These are phyloP conservation scores for Nudaria mundana DNA, from an alignment of 2,888 invertebrate species.

Conservation along the genomic window DNA sequence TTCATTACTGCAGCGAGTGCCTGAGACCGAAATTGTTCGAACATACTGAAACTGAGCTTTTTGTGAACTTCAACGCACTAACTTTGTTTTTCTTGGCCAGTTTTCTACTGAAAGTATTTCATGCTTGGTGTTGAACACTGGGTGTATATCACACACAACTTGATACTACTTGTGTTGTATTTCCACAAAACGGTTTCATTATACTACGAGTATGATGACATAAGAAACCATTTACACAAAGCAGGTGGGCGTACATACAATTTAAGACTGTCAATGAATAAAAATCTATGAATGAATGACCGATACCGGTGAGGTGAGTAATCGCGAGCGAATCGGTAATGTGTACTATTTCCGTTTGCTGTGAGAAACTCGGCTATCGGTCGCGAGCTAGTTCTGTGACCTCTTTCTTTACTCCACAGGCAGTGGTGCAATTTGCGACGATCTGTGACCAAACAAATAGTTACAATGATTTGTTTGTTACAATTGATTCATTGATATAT, in stretches of 20 bases:
- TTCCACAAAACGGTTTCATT: too few relatives aligned
- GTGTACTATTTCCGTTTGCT: conserved; percentile 59
- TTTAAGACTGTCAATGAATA: conserved; percentile 19
- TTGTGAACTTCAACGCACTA: too few relatives aligned
- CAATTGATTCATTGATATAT: neutral
- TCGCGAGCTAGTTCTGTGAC: conserved; percentile 60
- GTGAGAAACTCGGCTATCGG: conserved; percentile 45
- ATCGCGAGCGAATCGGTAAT: conserved; percentile 51
- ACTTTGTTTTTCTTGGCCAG: too few relatives aligned
- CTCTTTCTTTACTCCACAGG: conserved; percentile 30
- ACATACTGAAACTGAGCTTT: too few relatives aligned
- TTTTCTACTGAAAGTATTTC: too few relatives aligned
- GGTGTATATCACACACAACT: too few relatives aligned
- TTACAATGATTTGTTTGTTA: neutral
- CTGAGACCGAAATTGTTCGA: too few relatives aligned
- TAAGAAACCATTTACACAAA: too few relatives aligned
- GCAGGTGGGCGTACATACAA: conserved; percentile 1
- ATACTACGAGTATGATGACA: too few relatives aligned
- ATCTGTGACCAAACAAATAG: neutral
- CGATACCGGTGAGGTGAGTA: conserved; percentile 51
- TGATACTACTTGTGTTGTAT: too few relatives aligned
- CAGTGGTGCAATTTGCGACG: conserved; percentile 37
- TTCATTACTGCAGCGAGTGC: too few relatives aligned
- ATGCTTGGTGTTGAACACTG: too few relatives aligned
- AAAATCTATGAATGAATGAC: conserved; percentile 40